A percentile compares a stretch with the other conserved stretches of the same genome.
phyloP scores from a whole-genome alignment of 2,113 vertebrate genomes.

The Antigone vipio region DNA sequence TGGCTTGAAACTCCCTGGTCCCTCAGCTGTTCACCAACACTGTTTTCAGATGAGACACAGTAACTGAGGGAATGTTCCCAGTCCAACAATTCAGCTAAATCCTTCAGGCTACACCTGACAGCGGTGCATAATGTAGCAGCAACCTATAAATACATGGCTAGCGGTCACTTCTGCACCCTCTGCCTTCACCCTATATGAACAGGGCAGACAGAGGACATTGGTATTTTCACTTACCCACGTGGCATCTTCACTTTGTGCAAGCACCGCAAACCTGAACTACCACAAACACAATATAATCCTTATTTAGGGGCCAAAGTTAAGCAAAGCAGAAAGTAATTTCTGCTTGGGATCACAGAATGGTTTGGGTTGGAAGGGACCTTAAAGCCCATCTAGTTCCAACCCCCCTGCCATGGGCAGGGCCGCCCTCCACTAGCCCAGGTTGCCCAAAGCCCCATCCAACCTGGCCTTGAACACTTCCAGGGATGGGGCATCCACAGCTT shows the following conservation, averaged over 20 bases:
- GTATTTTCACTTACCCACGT: background rate
- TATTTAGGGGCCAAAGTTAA: background rate
- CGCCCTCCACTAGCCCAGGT: too few relatives aligned
- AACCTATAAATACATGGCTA: background rate
- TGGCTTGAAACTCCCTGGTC: fast-evolving
- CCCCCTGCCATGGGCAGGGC: too few relatives aligned
- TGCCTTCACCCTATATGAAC: background rate
- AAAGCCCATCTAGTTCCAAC: too few relatives aligned
- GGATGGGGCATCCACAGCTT: too few relatives aligned
- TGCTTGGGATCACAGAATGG: background rate
- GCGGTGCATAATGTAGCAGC: background rate
- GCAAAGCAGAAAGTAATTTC: background rate
- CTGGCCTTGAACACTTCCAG: too few relatives aligned
- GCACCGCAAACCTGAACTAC: background rate
- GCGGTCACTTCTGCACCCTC: background rate
- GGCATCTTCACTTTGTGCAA: background rate
- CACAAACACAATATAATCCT: background rate
- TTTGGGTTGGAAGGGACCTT: too few relatives aligned
- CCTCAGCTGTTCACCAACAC: background rate
- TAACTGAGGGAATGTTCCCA: background rate
- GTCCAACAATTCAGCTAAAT: background rate
- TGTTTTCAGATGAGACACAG: background rate
- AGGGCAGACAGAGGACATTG: background rate
- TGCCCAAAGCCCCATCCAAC: too few relatives aligned
- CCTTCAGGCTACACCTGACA: background rate